These are phyloP conservation scores for Rhinella marina DNA, from an alignment of 2,797 vertebrate genomes.

Conservation along the genomic window DNA sequence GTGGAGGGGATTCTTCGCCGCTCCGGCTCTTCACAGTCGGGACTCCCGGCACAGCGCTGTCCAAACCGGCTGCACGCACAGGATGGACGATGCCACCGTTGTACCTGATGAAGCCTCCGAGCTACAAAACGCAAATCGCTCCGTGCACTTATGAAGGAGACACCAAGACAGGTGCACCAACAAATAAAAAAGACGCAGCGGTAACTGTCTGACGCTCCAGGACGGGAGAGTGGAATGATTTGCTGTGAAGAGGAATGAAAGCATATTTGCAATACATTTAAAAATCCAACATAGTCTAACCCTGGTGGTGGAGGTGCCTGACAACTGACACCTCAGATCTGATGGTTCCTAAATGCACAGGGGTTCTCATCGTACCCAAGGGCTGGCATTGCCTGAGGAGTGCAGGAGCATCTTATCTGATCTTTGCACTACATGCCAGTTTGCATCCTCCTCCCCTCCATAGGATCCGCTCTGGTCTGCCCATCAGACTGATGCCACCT, in stretches of 20 bases:
- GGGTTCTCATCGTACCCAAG: background rate
- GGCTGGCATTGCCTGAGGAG: constrained; percentile 15
- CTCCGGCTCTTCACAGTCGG: background rate
- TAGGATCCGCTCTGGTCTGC: background rate
- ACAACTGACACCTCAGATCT: background rate
- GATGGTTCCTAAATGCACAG: background rate
- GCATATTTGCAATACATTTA: background rate
- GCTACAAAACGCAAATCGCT: background rate
- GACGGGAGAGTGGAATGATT: background rate
- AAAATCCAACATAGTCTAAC: background rate
- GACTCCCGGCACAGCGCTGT: background rate
- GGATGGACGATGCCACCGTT: constrained; percentile 22
- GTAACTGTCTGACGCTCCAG: constrained; percentile 16
- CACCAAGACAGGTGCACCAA: background rate
- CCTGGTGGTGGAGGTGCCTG: background rate
- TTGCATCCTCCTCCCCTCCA: background rate
- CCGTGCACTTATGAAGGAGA: constrained; percentile 20
- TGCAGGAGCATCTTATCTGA: background rate
- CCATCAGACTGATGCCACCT: background rate
- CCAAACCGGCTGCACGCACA: background rate
- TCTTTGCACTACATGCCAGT: constrained; percentile 54
- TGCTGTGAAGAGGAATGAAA: constrained; percentile 21
- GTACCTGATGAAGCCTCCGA: background rate
- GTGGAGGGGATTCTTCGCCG: background rate
- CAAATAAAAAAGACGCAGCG: constrained; percentile 1